Evolutionary conservation across 2,113 vertebrate species (phyloP), one percentile per base, ranked within the genome.

Genomic region (Prinia subflava): DNA sequence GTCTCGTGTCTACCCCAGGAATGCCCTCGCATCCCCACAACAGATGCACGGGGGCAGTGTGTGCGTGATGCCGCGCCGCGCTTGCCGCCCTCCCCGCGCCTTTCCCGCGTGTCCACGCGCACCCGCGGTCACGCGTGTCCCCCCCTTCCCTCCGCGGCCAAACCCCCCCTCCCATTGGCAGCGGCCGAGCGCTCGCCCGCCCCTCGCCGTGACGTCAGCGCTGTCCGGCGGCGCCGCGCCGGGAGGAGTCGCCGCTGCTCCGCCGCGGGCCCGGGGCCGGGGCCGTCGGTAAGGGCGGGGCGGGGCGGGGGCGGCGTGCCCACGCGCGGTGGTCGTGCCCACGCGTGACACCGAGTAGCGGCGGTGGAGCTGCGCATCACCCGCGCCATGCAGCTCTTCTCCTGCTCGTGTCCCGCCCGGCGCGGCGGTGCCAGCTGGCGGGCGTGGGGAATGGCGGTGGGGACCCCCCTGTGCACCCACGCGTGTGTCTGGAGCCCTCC

Each of bases 161-260:
- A n/a, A 24, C 50, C 68, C n/a, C 75, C 42, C 47, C 30, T 39
- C 42, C 55, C 46, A 87, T 87, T 78, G 92, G 78, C 77, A 13
- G 39, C 13, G 12, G 35, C 25, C 10, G 25, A 41, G 13, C 68
- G 13, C 4, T 8, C 4, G 17, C 59, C 75, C 79, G 46, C 93
- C 93, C 89, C 46, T 47, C 69, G 16, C 69, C 35, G 56, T 89
- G 76, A 87, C 82, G 68, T 74, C 79, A 90, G 39, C 23, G 62
- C 73, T 22, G 85, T 27, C 90, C 57, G 85, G 89, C 68, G 68
- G 70, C 39, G 75, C 75, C 81, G 83, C 68, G 89, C 93, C 81
- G 69, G 89, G 84, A 85, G 90, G 89, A 65, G 90, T 35, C 65
- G 83, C 90, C 84, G 84, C 49, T 11, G 86, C 63, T 83, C 82